These are phyloP conservation scores for Drosophila murphyi DNA, from an alignment of 1,140 invertebrate species.

Conservation along the genomic window DNA sequence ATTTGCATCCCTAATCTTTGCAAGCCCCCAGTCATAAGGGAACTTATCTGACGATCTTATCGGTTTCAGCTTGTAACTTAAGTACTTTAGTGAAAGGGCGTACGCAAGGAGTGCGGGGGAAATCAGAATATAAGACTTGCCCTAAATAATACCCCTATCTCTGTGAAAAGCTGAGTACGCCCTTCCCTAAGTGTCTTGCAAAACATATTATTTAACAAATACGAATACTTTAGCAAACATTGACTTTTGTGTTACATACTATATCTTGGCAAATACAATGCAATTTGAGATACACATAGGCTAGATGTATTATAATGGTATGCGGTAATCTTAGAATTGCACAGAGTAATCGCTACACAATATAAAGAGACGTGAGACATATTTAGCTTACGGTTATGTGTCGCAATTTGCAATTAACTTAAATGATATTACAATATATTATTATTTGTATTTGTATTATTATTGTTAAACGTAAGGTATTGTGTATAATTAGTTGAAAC, in stretches of 20 bases:
- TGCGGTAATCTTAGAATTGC: conserved; percentile 62
- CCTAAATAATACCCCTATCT: no score
- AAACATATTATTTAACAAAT: conserved; percentile 59
- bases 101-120: no score
- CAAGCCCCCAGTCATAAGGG: neutral
- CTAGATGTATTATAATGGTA: conserved; percentile 33
- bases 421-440: conserved; percentile 57
- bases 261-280: conserved; percentile 61
- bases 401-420: conserved; percentile 38
- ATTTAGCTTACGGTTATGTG: neutral
- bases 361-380: conserved; percentile 17
- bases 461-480: conserved; percentile 27
- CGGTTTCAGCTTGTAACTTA: conserved; percentile 50
- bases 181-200: conserved; percentile 25
- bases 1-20: neutral
- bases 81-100: conserved; percentile 66
- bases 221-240: conserved; percentile 71
- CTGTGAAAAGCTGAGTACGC: no score
- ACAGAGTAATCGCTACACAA: conserved; percentile 55
- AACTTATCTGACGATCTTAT: conserved; percentile 7
- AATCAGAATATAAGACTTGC: no score
- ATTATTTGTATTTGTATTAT: conserved; percentile 29
- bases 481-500: conserved; percentile 41
- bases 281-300: conserved; percentile 38
- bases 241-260: conserved; percentile 35